Percentiles rank a stretch among this genome's conserved stretches.
phyloP scores from a whole-genome alignment of 2,113 vertebrate genomes.

The Tichodroma muraria region DNA sequence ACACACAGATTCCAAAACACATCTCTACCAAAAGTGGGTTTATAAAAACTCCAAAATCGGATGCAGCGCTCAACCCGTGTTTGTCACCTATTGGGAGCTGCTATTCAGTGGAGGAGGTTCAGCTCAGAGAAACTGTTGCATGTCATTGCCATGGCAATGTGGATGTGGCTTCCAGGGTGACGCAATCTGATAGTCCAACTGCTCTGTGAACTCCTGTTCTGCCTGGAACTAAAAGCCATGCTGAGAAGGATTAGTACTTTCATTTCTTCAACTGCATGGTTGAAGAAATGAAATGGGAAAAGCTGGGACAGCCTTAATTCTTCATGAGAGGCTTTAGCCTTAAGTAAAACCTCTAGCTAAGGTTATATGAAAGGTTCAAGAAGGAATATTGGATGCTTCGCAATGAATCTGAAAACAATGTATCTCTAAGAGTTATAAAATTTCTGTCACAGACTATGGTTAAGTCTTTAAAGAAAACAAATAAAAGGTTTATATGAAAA shows the following conservation, averaged over 20 bases:
- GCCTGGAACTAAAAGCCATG: conserved; percentile 43
- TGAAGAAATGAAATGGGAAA: conserved; percentile 56
- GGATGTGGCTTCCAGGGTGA: conserved; percentile 8
- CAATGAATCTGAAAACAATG: not conserved
- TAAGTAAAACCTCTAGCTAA: conserved; percentile 30
- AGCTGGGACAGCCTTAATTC: conserved; percentile 40
- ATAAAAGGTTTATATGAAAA: not conserved
- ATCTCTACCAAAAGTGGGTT: not conserved
- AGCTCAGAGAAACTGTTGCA: not conserved
- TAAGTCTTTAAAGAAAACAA: not conserved
- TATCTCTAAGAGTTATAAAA: not conserved
- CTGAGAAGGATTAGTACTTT: conserved; percentile 56
- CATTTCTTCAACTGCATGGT: conserved; percentile 21
- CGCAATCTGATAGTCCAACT: not conserved
- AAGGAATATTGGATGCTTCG: not conserved
- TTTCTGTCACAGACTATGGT: not conserved
- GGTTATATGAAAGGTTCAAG: not conserved
- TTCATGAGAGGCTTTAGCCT: conserved; percentile 38
- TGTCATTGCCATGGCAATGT: not conserved
- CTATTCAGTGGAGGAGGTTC: not conserved
- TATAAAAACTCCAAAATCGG: not conserved
- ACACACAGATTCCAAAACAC: not conserved
- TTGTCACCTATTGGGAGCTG: not conserved
- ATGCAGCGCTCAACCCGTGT: not conserved
- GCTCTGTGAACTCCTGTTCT: not conserved